Base-by-base conservation (phyloP, 2,113 vertebrate species). In the Labeo catla region DNA sequence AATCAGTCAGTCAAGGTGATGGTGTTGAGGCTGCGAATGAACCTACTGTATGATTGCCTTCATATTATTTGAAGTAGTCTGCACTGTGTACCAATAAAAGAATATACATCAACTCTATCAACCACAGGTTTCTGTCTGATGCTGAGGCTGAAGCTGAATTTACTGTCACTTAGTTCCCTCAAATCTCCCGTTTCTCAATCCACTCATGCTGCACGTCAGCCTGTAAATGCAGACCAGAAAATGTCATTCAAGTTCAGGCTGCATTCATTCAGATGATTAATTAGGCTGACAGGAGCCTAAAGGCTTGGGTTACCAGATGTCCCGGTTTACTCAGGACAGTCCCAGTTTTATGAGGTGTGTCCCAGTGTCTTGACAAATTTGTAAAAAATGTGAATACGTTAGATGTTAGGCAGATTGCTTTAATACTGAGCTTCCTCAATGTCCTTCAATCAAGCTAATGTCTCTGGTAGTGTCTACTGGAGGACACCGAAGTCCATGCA, bases 221-320 rank as follows among this genome's bases (percentile, higher is more conserved):
- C 36, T 4, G 6, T 61, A 9, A 49, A 61, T 59, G n/a, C 66
- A 81, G 34, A 66, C 6, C 19, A n/a, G 61, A 49, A 57, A 74
- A 73, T 43, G 65, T 21, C 6, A 50, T 21, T 13, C 45, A 81
- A 74, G 79, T 82, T 74, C 79, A 81, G 19, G 59, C 16, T 50
- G 23, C 43, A 21, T 65, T 86, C 47, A 82, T 86, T 82, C 49
- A 11, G 45, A 49, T 39, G 66, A 86, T 81, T 80, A 34, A 70
- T 59, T 72, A 61, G 45, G 36, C 81, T 83, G 66, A 21, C 81
- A 73, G 49, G 70, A 50, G 43, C 66, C 43, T 39, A 50, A 74
- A 86, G 78, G 52, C 68, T 11, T 21, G 1, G 12, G 47, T n/a
- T 49, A 68, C 49, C 81, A 72, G 49, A 16, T 70, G 81, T 72